Evolutionary conservation across 2,797 vertebrate genomes (phyloP).

Genomic region (Hephaestus fuliginosus): DNA sequence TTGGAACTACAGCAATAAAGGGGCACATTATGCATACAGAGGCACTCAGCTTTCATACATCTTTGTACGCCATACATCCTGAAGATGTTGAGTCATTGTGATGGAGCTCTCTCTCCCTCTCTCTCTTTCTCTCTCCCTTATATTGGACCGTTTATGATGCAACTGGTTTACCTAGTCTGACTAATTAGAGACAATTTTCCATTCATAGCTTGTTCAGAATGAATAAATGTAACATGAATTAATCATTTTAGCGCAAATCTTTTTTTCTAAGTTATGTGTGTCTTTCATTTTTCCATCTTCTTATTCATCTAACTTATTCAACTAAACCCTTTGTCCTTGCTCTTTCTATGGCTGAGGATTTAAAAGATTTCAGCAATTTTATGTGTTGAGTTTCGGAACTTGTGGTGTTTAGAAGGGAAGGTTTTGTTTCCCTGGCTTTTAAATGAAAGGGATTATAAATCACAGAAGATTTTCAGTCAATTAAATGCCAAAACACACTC

Average conservation of each 20-base stretch:
- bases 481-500: constrained; percentile 25
- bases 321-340: constrained; percentile 3
- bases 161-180: constrained; percentile 26
- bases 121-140: neutral
- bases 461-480: constrained; percentile 37
- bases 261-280: neutral
- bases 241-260: constrained; percentile 8
- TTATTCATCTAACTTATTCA: neutral
- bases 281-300: neutral
- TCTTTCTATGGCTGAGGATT: constrained; percentile 1
- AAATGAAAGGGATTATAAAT: constrained; percentile 28
- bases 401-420: neutral
- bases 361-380: constrained; percentile 5
- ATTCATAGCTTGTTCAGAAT: neutral
- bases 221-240: neutral
- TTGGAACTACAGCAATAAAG: constrained; percentile 59
- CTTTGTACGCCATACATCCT: constrained; percentile 56
- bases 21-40: constrained; percentile 67
- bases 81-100: constrained; percentile 60
- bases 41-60: constrained; percentile 64
- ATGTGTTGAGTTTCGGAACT: neutral
- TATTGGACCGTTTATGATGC: constrained; percentile 22
- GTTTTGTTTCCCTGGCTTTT: constrained; percentile 25
- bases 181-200: neutral
- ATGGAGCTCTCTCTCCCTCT: constrained; percentile 53